phyloP scores from a whole-genome alignment of 2,113 vertebrate genomes.

The Neotoma lepida region DNA sequence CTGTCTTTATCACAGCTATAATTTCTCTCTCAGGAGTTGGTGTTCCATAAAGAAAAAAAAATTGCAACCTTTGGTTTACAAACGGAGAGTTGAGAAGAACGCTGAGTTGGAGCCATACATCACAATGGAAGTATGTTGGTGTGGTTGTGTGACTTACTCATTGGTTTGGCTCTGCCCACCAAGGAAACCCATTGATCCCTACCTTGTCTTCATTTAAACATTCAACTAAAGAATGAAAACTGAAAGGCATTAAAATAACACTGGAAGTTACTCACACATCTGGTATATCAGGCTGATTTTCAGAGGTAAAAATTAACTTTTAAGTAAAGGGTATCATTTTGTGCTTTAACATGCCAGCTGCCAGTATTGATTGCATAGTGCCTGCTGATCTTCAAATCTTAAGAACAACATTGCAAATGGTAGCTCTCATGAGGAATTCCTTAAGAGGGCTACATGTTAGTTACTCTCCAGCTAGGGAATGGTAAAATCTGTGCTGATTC shows the following conservation, averaged over 20 bases:
- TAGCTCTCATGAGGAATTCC: neutral
- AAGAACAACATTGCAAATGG: neutral
- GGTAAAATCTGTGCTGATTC: neutral
- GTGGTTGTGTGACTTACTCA: neutral
- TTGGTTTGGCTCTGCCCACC: neutral
- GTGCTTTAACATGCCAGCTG: neutral
- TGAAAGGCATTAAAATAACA: slow-evolving; percentile 32
- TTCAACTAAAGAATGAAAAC: slow-evolving; percentile 42
- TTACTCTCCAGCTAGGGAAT: neutral
- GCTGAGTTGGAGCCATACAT: rapidly evolving
- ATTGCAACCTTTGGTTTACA: neutral
- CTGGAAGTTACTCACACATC: neutral
- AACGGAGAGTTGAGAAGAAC: neutral
- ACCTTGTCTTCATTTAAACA: slow-evolving; percentile 41
- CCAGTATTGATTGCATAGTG: neutral
- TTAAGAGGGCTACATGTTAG: neutral
- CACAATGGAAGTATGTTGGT: rapidly evolving
- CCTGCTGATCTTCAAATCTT: neutral
- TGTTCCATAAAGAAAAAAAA: neutral
- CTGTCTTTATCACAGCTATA: neutral
- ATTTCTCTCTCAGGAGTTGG: neutral
- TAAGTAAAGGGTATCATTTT: slow-evolving; percentile 49
- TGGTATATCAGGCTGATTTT: slow-evolving; percentile 44
- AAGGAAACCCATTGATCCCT: neutral
- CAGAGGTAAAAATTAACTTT: slow-evolving; percentile 38